phyloP scores from a whole-genome alignment of 2,797 vertebrate species.

The Cuniculus paca region DNA sequence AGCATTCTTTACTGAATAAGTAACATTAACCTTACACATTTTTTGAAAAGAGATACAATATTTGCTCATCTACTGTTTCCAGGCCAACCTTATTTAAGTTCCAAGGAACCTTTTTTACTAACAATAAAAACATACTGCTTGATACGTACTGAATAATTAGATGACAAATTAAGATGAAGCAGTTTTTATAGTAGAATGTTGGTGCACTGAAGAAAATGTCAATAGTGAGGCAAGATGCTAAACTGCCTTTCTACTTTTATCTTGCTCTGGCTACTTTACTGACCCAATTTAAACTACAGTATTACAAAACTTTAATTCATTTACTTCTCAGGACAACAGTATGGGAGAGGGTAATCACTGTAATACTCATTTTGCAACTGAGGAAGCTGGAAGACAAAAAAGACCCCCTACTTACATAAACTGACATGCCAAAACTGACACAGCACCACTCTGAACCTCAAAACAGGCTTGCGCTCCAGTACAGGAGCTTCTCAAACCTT shows the following conservation, averaged over 20 bases:
- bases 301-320: constrained; percentile 39
- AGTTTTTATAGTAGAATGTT: neutral
- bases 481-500: neutral
- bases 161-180: neutral
- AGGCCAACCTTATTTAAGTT: constrained; percentile 2
- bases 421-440: neutral
- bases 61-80: constrained; percentile 23
- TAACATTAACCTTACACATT: neutral
- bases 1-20: constrained; percentile 42
- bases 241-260: neutral
- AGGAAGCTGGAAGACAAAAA: constrained; percentile 41
- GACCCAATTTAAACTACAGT: neutral
- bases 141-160: constrained; percentile 24
- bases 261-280: neutral
- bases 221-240: neutral
- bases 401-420: neutral
- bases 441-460: neutral
- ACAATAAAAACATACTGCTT: constrained; percentile 3
- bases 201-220: neutral
- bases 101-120: constrained; percentile 40
- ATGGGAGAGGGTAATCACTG: neutral
- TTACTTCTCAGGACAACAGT: constrained; percentile 33
- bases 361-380: constrained; percentile 33
- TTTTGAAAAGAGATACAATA: neutral
- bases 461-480: neutral